Base-by-base conservation (phyloP, 2,888 invertebrate genomes). In the Cephalotes varians region DNA sequence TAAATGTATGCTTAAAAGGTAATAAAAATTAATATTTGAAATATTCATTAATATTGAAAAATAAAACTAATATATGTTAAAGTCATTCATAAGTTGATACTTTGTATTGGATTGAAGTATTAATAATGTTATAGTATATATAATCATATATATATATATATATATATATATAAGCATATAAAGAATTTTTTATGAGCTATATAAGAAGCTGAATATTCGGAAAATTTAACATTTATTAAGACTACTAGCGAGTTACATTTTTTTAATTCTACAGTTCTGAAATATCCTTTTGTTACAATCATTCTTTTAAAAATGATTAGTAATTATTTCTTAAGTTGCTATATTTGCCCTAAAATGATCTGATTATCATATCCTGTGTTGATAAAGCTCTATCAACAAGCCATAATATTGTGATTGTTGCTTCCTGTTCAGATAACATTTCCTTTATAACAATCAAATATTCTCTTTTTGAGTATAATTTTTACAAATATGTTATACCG, bases 361-460 rank as follows among this genome's bases (percentile, higher is more conserved):
- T 81, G 71, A 83, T 65, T 77, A 64, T 83, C 60, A 83, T 84
- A 89, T 91, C 88, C 89, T 84, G 80, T 84, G 25, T 18, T 83
- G 89, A 91, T 91, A 91, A 89, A 60, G 28, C 56, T 34, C 69
- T n/a, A n/a, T 64, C 5, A 65, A 62, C 73, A 62, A 65, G 58
- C 62, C 54, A 72, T 74, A 58, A 74, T 82, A 64, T 69, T 85
- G 25, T 82, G 88, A 82, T 86, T 85, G 73, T 83, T 37, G 83
- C 79, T 88, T 91, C 91, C 91, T 86, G 83, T 86, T 62, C 21
- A 85, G 91, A 91, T 91, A 91, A 82, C 25, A 12, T 73, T 69
- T 67, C 18, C 58, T 44, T 73, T 40, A 21, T 34, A 56, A 54
- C 18, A 74, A 69, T 56, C 31, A 56, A 71, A 60, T 69, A 12